Percentiles rank a stretch among this genome's conserved stretches.
phyloP scores from a whole-genome alignment of 1,140 invertebrate genomes.

The Drosophila obscura region DNA sequence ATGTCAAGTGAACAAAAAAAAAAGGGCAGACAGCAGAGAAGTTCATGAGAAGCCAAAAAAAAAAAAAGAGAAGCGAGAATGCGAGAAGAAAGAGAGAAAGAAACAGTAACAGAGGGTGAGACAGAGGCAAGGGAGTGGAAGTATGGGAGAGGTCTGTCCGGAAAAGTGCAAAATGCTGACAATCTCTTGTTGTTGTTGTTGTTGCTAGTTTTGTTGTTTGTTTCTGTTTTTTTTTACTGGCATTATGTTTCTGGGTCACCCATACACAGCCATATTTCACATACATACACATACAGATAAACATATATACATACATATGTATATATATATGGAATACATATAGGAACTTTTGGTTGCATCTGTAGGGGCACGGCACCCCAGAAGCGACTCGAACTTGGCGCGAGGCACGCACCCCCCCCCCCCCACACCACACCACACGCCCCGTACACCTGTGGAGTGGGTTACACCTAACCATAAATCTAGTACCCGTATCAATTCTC shows the following conservation, averaged over 20 bases:
- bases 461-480: too few relatives aligned
- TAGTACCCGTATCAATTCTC: too few relatives aligned
- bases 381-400: too few relatives aligned
- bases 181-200: constrained; percentile 51
- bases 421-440: too few relatives aligned
- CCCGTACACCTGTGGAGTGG: too few relatives aligned
- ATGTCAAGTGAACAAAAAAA: constrained; percentile 60
- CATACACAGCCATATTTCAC: constrained; percentile 21
- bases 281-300: constrained; percentile 10
- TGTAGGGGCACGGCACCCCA: too few relatives aligned
- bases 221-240: constrained; percentile 54
- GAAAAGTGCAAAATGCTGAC: constrained; percentile 76
- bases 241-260: constrained; percentile 78
- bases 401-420: too few relatives aligned
- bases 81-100: background rate
- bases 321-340: background rate
- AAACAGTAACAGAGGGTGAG: background rate
- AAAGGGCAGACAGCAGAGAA: constrained; percentile 7
- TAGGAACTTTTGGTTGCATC: too few relatives aligned
- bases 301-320: constrained; percentile 17
- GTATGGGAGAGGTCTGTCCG: constrained; percentile 30
- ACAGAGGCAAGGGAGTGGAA: too few relatives aligned
- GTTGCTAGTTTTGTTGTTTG: constrained; percentile 34
- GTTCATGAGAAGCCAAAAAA: constrained; percentile 36
- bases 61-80: background rate